Evolutionary conservation across 2,797 vertebrate species (phyloP), one percentile per base, ranked within the genome.

Genomic region (Esox masquinongy): DNA sequence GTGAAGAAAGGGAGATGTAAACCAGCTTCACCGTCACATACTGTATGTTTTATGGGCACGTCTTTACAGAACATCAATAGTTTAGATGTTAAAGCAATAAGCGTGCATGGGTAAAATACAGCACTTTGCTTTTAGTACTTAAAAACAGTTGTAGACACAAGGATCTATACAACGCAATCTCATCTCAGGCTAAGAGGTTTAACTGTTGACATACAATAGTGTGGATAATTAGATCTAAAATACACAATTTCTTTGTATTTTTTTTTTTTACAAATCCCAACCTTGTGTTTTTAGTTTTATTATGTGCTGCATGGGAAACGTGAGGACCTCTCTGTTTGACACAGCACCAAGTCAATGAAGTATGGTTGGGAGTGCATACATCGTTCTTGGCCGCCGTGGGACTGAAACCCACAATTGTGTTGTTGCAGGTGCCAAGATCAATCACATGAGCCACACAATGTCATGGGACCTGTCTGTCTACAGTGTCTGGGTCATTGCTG

Each of bases 41-140:
- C 19, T 12, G 26, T 66, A 66, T 66, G 15, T 66, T 66, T 26
- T 16, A 6, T 34, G 26, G 26, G 22, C 63, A 16, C 31, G 6
- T 26, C 34, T 49, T 22, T 24, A 22, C 56, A 59, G 8, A 24
- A 22, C n/a, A n/a, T 22, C 17, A 59, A 59, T 59, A 24, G n/a
- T 59, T 59, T 24, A 59, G 56, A 59, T 0, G 56, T n/a, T 59
- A 36, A 24, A 64, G 56, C n/a, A 74, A 64, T 74, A 47, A 26
- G 39, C 43, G 66, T 29, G 72, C 56, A 74, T 73, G 72, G 1
- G 3, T 29, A 26, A 26, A 31, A 31, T 7, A 5, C 63, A 66
- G 26, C 29, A 31, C 29, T 31, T 31, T 31, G 29, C 29, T 31
- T 31, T 31, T 31, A 31, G 29, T 31, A 31, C 1, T 31, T 31